These are phyloP conservation scores for Lipotes vexillifer DNA, from an alignment of 2,113 vertebrate species.

Conservation along the genomic window DNA sequence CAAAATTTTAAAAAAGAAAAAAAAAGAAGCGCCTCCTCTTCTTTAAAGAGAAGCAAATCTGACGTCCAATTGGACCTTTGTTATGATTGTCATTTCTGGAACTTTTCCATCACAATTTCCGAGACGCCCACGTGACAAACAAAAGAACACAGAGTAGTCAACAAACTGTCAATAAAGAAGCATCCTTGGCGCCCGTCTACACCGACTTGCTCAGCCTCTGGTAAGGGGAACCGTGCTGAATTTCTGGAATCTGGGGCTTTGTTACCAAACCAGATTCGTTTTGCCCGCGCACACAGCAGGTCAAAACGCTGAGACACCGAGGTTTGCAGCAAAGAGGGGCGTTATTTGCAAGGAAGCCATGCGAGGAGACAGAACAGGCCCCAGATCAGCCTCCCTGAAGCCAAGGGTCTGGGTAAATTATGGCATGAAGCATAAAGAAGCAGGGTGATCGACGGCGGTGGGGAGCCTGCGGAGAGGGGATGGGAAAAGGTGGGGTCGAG, in stretches of 20 bases:
- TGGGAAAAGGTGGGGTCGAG: accelerated
- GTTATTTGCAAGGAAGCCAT: neutral
- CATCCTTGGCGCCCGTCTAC: accelerated
- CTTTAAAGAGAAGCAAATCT: neutral
- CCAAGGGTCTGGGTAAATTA: neutral
- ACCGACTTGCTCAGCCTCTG: accelerated
- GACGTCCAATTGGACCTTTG: neutral
- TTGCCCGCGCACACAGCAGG: neutral
- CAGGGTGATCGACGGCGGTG: neutral
- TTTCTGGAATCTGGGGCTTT: neutral
- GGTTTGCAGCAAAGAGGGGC: neutral
- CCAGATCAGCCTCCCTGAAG: neutral
- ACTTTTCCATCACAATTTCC: neutral
- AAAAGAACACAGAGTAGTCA: neutral
- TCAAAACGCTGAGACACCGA: no score
- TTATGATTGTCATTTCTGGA: neutral
- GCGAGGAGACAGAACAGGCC: neutral
- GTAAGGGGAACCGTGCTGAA: accelerated
- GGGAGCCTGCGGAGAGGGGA: neutral
- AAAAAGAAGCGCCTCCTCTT: no score
- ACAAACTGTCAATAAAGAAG: accelerated
- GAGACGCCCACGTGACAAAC: neutral
- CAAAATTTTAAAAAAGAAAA: no score
- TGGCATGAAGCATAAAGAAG: neutral
- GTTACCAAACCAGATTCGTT: neutral